A percentile compares a stretch with the other conserved stretches of the same genome.
Conservation (phyloP, 2,113 vertebrate species). For the Tursiops truncatus region DNA sequence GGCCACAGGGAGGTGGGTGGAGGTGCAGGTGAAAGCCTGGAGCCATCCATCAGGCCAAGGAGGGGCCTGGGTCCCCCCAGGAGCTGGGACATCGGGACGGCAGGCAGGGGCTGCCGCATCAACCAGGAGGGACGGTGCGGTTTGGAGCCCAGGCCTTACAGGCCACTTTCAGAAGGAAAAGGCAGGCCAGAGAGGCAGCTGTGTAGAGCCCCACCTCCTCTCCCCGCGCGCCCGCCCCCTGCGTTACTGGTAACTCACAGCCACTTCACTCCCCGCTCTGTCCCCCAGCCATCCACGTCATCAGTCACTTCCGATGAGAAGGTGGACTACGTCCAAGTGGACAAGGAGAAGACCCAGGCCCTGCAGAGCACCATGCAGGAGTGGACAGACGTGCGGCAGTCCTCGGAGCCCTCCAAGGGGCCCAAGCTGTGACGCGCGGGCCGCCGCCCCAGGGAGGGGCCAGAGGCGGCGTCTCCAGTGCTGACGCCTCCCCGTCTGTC, state of each 20-base stretch:
- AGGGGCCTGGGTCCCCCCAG: background rate
- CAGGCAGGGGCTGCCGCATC: too few species aligned
- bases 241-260: background rate
- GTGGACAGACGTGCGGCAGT: conserved; percentile 98
- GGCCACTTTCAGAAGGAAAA: background rate
- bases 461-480: background rate
- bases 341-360: conserved; percentile 98
- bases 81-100: background rate
- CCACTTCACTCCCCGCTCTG: background rate
- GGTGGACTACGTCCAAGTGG: conserved; percentile 98
- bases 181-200: background rate
- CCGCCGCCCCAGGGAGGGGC: background rate
- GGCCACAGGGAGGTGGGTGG: background rate
- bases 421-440: conserved; percentile 84
- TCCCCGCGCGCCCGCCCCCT: accelerated
- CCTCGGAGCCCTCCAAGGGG: conserved; percentile 92
- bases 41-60: background rate
- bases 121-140: background rate
- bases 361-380: conserved; percentile 99
- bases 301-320: conserved; percentile 97
- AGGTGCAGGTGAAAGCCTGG: background rate
- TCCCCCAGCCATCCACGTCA: conserved; percentile 93
- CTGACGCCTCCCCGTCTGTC: background rate
- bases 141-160: background rate
- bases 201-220: background rate